phyloP scores from a whole-genome alignment of 2,113 vertebrate genomes.

The Catharus fuscescens region DNA sequence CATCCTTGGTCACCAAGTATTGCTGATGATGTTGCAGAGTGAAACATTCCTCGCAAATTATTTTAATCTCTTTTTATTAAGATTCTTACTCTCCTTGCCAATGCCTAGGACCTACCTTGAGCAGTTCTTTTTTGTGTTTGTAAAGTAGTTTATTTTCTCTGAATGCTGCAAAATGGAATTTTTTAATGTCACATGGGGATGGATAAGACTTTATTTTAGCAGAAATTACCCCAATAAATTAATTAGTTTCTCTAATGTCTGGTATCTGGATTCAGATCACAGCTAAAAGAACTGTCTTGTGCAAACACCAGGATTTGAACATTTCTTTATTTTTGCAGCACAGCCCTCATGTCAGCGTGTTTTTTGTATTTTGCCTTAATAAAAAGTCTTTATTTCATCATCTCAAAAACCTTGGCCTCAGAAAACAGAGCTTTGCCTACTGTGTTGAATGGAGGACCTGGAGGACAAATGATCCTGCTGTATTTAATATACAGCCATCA shows the following conservation, averaged over 20 bases:
- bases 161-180: neutral
- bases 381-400: neutral
- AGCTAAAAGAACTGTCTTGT: neutral
- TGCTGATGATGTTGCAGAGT: neutral
- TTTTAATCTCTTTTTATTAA: neutral
- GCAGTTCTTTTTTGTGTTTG: neutral
- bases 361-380: neutral
- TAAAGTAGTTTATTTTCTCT: neutral
- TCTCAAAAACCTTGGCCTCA: neutral
- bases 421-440: neutral
- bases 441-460: neutral
- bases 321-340: neutral
- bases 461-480: neutral
- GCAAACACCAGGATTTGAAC: neutral
- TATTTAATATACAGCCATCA: slow-evolving; percentile 14
- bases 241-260: neutral
- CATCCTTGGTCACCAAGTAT: neutral
- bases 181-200: neutral
- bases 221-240: neutral
- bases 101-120: neutral
- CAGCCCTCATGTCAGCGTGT: neutral
- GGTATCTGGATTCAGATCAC: neutral
- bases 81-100: neutral
- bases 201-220: neutral
- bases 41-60: neutral